These are phyloP conservation scores for Aplochiton taeniatus DNA, from an alignment of 2,797 vertebrate genomes.

Conservation along the genomic window DNA sequence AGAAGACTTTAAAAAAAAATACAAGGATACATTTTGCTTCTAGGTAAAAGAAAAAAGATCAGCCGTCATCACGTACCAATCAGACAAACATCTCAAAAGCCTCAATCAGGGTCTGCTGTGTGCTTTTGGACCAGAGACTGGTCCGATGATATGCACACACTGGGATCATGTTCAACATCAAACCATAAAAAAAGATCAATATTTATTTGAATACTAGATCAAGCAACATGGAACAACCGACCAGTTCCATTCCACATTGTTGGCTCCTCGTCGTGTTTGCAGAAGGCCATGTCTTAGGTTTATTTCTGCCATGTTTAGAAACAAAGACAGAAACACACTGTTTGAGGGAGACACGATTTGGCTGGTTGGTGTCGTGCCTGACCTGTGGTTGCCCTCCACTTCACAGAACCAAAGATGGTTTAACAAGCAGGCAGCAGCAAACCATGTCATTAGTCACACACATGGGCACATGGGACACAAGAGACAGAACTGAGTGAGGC, in stretches of 20 bases:
- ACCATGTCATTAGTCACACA: conserved; percentile 34
- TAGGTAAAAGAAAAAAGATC: no score
- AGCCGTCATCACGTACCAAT: no score
- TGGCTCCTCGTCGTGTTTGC: conserved; percentile 22
- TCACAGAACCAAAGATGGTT: no score
- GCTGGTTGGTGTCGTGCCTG: conserved; percentile 46
- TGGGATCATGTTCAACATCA: conserved; percentile 1
- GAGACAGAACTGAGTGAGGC: conserved; percentile 44
- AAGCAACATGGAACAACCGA: neutral
- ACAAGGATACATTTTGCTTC: no score
- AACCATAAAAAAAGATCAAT: no score
- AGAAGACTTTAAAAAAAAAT: no score
- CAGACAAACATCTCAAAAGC: no score
- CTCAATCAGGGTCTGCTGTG: no score
- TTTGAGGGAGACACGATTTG: conserved; percentile 42
- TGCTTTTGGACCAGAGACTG: no score
- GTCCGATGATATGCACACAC: no score
- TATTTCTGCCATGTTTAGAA: conserved; percentile 38
- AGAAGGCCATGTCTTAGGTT: conserved; percentile 34
- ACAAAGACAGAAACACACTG: conserved; percentile 12
- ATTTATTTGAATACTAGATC: no score
- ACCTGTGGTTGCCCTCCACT: conserved; percentile 31
- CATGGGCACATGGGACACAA: conserved; percentile 43
- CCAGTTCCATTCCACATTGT: neutral
- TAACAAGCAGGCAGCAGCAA: conserved; percentile 25